Base-by-base conservation (phyloP, 37 sponge, comb jelly and placozoan species). In the Halichondria panicea region DNA sequence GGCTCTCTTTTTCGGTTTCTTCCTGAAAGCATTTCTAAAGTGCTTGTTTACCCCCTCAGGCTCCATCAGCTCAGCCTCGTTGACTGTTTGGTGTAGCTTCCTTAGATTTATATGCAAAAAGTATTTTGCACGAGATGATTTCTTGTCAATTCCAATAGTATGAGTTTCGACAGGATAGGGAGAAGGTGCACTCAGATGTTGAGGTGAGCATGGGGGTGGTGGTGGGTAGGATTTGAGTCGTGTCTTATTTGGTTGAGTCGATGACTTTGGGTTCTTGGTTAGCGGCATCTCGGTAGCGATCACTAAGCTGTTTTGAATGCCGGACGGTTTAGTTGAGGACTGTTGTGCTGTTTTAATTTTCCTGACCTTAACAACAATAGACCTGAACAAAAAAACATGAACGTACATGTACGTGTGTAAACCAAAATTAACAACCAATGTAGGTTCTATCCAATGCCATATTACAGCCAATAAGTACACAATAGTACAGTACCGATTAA, bases 71-170 rank as follows among this genome's bases (percentile, higher is more conserved):
- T 72, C 73, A 21, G 73, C 42, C 1, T 57, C 21, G 3, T 15
- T 32, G 5, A 77, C 50, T 3, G 12, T 52, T 4, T 52, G 54
- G 8, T 77, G 66, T 12, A 77, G 77, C 36, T 64, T 63, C 1
- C 48, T 43, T n/a, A 77, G 5, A 31, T 77, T 52, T 3, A 77
- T 65, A 41, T 53, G 63, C 36, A 77, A 19, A 0, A 66, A 36
- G 66, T 52, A 62, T 12, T 68, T 4, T 7, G 57, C 8, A 42
- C 21, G 39, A 1, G 68, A 67, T 13, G 68, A 30, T 19, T 27
- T 30, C 0, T 19, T 7, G 33, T 79, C 48, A 19, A 79, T 2
- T 56, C 57, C 69, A 6, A 79, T 0, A 4, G 25, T 55, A 45
- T 43, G 58, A 21, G 70, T 55, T 44, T 79, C 79, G 21, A 69